Conservation (phyloP, 1,140 invertebrate species). For the Lasaia peninsularis region DNA sequence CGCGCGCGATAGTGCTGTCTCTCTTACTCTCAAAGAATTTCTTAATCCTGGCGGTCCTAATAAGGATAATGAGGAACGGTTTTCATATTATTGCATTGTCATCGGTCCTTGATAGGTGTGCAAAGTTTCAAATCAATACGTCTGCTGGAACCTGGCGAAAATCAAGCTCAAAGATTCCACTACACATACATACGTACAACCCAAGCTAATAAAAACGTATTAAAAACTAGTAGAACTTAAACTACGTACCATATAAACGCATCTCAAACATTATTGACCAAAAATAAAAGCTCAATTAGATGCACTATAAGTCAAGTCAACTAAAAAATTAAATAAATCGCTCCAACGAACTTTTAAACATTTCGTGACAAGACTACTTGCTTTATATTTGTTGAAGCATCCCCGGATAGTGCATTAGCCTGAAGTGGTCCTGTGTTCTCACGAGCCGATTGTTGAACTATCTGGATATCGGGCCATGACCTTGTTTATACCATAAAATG, state of each 20-base stretch:
- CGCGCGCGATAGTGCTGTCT: too few relatives aligned
- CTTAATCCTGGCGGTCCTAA: too few relatives aligned
- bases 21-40: too few relatives aligned
- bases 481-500: constrained; percentile 52
- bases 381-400: constrained; percentile 46
- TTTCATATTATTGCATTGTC: too few relatives aligned
- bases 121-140: too few relatives aligned
- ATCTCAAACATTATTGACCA: not conserved
- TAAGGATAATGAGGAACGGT: too few relatives aligned
- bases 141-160: too few relatives aligned
- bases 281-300: constrained; percentile 1
- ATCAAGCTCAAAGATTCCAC: too few relatives aligned
- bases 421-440: constrained; percentile 65
- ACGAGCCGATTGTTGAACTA: constrained; percentile 66
- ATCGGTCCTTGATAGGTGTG: too few relatives aligned
- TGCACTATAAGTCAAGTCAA: not conserved
- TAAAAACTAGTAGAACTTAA: not conserved
- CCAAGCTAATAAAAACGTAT: too few relatives aligned
- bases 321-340: constrained; percentile 34
- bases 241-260: not conserved
- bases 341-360: constrained; percentile 30
- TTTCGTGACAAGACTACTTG: constrained; percentile 48
- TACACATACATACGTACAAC: too few relatives aligned
- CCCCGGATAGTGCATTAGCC: constrained; percentile 51
- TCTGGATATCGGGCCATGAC: constrained; percentile 57